Evolutionary conservation across 2,797 vertebrate species (phyloP), one percentile per base, ranked within the genome.

Genomic region (Psittacula echo): DNA sequence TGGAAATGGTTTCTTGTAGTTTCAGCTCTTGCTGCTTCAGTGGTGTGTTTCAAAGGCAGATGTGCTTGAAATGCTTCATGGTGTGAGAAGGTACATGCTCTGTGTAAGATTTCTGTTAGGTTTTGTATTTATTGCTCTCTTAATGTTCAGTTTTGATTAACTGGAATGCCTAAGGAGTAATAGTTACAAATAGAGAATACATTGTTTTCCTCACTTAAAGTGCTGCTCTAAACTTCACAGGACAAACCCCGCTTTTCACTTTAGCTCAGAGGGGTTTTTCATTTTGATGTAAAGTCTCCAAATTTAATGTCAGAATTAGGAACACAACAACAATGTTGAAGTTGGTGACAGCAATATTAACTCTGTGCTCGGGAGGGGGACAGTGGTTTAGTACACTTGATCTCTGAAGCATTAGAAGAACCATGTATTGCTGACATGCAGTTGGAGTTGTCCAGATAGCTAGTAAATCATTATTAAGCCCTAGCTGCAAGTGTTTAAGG

Each of bases 41-140:
- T 67, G 45, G 10, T 65, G 12, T 47, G 24, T 87, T 90, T 83
- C 71, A 89, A 13, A 93, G 88, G 68, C 42, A 2, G 8, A 3
- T 74, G 45, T 65, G 74, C 32, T 85, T 87, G 7, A 85, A 83
- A 47, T 68, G 68, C 72, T 72, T 77, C 61, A 22, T 89, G 60
- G 22, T 83, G 27, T 73, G 54, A 73, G 54, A 62, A 74, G 74
- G 67, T 50, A 4, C 21, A 5, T 47, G 61, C 39, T 80, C 29
- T 51, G 56, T n/a, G 0, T 64, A 34, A 92, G 37, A 20, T n/a
- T 94, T 89, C 64, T 93, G 86, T 29, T 32, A 34, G 27, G 39
- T 78, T n/a, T 64, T 32, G 15, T 67, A 4, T 86, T 80, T 87
- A 39, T 44, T 78, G 61, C 64, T 74, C 51, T 91, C 54, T 72